A percentile compares a stretch with the other conserved stretches of the same genome.
phyloP scores from a whole-genome alignment of 2,113 vertebrate genomes.

The Pseudopipra pipra region DNA sequence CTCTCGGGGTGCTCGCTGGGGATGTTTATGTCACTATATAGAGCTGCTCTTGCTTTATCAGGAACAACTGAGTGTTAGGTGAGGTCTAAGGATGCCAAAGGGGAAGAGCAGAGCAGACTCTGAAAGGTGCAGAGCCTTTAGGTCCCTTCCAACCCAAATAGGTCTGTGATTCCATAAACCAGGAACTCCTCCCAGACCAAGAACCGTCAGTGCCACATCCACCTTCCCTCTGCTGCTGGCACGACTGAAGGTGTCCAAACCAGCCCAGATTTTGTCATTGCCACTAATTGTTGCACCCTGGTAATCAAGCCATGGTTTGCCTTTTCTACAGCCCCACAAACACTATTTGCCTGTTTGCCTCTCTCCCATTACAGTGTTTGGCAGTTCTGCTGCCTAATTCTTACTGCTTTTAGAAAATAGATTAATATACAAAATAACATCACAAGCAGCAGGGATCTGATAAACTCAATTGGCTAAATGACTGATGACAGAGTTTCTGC shows the following conservation, averaged over 20 bases:
- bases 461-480: conserved; percentile 15
- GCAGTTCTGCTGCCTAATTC: neutral
- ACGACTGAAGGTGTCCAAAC: fast-evolving
- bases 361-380: neutral
- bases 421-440: conserved; percentile 7
- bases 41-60: neutral
- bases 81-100: neutral
- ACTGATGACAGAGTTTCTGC: neutral
- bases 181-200: neutral
- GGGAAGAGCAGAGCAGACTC: neutral
- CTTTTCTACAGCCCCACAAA: neutral
- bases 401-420: neutral
- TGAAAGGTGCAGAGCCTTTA: neutral
- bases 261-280: neutral
- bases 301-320: neutral
- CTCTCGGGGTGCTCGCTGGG: neutral
- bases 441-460: conserved; percentile 24
- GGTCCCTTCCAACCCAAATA: neutral
- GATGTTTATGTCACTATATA: fast-evolving
- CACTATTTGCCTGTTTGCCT: neutral
- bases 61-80: neutral
- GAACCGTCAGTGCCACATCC: neutral
- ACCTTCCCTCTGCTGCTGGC: neutral
- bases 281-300: neutral
- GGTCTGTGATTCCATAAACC: neutral